Conservation (phyloP, 2,797 vertebrate species). For the Chrosomus eos region DNA sequence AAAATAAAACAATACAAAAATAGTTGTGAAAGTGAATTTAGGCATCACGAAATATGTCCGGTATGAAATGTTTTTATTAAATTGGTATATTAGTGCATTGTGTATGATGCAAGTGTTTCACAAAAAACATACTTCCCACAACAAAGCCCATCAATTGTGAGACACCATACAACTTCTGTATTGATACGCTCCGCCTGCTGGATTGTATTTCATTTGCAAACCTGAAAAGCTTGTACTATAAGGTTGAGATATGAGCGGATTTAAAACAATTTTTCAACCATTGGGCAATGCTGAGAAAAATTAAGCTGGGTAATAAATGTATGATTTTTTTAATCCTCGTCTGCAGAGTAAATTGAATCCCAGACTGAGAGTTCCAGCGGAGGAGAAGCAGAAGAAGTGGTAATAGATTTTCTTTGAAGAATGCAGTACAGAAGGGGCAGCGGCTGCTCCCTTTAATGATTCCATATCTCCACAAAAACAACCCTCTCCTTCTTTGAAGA, state of each 20-base stretch:
- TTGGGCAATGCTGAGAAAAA: slow-evolving; percentile 61
- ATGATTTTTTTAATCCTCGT: slow-evolving; percentile 63
- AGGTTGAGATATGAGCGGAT: slow-evolving; percentile 62
- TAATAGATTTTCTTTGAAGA: slow-evolving; percentile 61
- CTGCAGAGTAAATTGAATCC: slow-evolving; percentile 63
- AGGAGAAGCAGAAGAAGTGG: slow-evolving; percentile 65
- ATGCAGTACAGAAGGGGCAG: slow-evolving; percentile 44
- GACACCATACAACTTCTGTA: background rate
- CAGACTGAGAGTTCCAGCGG: slow-evolving; percentile 59
- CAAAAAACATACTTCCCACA: background rate
- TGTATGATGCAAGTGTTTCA: background rate
- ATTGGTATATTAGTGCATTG: background rate
- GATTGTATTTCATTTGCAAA: slow-evolving; percentile 41
- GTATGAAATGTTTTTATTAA: too few species aligned
- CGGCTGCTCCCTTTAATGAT: slow-evolving; percentile 50
- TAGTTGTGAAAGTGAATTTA: too few species aligned
- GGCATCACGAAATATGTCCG: too few species aligned
- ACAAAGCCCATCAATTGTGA: background rate
- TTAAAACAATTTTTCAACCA: slow-evolving; percentile 67
- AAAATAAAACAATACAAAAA: too few species aligned
- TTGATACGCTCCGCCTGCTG: background rate
- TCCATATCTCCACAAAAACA: slow-evolving; percentile 37
- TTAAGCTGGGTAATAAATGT: slow-evolving; percentile 62
- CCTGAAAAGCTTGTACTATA: slow-evolving; percentile 54
- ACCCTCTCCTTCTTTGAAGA: slow-evolving; percentile 30